Conservation (phyloP, 2,888 invertebrate species). For the Oxytorus armatus region DNA sequence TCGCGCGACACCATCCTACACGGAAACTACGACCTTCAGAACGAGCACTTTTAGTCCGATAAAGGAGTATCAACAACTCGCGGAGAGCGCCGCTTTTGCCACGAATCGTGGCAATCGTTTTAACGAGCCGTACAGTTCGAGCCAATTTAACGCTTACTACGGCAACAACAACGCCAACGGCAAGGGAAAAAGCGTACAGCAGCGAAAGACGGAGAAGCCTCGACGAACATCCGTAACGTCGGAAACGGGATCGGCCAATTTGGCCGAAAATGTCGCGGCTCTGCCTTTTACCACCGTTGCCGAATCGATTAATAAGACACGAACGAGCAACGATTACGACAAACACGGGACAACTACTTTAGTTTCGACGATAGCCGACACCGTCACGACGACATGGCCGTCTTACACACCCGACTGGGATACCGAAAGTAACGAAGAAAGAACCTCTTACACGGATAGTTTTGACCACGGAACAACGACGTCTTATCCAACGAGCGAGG, state of each 20-base stretch:
- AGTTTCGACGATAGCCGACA: conserved; percentile 59
- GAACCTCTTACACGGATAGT: conserved; percentile 69
- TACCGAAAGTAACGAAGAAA: conserved; percentile 69
- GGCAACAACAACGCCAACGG: conserved; percentile 65
- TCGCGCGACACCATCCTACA: conserved; percentile 78
- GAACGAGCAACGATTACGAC: conserved; percentile 65
- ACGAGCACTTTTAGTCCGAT: conserved; percentile 84
- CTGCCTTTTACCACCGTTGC: conserved; percentile 79
- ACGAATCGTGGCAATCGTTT: conserved; percentile 83
- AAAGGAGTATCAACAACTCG: conserved; percentile 89
- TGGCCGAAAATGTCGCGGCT: conserved; percentile 76
- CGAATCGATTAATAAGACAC: conserved; percentile 78
- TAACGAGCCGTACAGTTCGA: conserved; percentile 75
- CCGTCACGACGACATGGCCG: conserved; percentile 66
- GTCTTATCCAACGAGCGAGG: conserved; percentile 67
- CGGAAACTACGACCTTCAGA: conserved; percentile 81
- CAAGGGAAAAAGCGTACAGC: conserved; percentile 44
- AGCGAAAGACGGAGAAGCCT: conserved; percentile 61
- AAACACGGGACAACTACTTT: conserved; percentile 70
- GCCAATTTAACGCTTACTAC: conserved; percentile 74
- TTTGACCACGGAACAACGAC: conserved; percentile 69
- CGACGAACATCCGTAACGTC: conserved; percentile 73
- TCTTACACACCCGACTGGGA: conserved; percentile 72
- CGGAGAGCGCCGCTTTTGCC: conserved; percentile 92
- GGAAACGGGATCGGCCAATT: conserved; percentile 82